Evolutionary conservation across 2,113 vertebrate species (phyloP), one percentile per base, ranked within the genome.

Genomic region (Rhipidura dahli): DNA sequence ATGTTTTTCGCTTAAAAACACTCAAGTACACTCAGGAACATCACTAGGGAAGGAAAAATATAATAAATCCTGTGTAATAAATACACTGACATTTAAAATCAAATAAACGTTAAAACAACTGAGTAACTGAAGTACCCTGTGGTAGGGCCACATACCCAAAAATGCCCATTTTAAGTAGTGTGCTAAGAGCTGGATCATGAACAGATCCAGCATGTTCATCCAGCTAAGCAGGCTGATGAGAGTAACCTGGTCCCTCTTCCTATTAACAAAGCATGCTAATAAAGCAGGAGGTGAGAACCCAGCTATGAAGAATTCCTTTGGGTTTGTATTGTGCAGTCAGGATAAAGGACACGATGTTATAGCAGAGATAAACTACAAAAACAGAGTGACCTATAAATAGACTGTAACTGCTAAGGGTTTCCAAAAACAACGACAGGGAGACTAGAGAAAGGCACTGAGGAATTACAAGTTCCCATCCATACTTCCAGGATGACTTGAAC

Each of bases 301-400:
- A 78, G 42, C 40, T 57, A 26, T 76, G 77, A 76, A 70, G 33
- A 80, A 83, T 69, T 87, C 75, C 84, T 83, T 79, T 79, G 68
- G 16, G 33, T 27, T 73, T 54, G 42, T 88, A 37, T 70, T 83
- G 35, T 87, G 50, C 63, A 54, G 30, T 69, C 59, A 89, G 63
- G 71, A 87, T 79, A 94, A 92, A 80, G 61, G 57, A 93, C 83
- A 89, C 2, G 9, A 26, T 77, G 83, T 96, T 94, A 92, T 23
- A 75, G 69, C 44, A 81, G 83, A 94, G 73, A 90, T 65, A 95
- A 91, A 91, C 57, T 87, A 70, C 75, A 88, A 89, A 96, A 82
- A 1, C 49, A 65, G 40, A n/a, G 17, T 35, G 73, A 87, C 27
- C 89, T 96, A 95, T 96, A 95, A 96, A 96, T 95, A 96, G 93